A percentile compares a stretch with the other conserved stretches of the same genome.
Conservation (phyloP, 2,888 invertebrate genomes). For the Tethea ocularis region DNA sequence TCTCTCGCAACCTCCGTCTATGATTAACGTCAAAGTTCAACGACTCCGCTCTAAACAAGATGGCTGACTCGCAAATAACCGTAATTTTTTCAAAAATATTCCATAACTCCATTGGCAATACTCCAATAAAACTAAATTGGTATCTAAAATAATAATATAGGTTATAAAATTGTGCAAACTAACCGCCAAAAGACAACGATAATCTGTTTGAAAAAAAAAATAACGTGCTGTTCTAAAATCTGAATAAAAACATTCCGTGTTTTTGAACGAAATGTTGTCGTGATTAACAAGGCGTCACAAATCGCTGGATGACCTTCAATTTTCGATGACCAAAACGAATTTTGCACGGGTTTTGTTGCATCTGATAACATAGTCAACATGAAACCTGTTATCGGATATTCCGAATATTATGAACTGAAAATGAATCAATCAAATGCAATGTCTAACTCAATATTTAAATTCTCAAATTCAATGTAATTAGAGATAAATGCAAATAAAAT, state of each 20-base stretch:
- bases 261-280: conserved; percentile 9
- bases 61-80: conserved; percentile 30
- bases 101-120: conserved; percentile 14
- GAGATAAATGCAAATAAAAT: background rate
- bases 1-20: conserved; percentile 22
- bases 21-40: conserved; percentile 30
- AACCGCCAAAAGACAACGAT: background rate
- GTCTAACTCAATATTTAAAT: background rate
- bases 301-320: conserved; percentile 26
- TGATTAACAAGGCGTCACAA: conserved; percentile 17
- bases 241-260: background rate
- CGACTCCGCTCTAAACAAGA: conserved; percentile 33
- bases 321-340: conserved; percentile 23
- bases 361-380: conserved; percentile 12
- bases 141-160: background rate
- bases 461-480: background rate
- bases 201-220: background rate
- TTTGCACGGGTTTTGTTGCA: conserved; percentile 18
- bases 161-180: background rate
- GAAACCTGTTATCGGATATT: background rate
- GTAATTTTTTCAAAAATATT: conserved; percentile 36
- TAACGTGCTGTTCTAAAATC: background rate
- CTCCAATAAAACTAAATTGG: conserved; percentile 8
- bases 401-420: background rate
- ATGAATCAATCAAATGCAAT: background rate